Evolutionary conservation across 2,797 vertebrate species (phyloP), one percentile per base, ranked within the genome.

Genomic region (Loris lydekkerianus): DNA sequence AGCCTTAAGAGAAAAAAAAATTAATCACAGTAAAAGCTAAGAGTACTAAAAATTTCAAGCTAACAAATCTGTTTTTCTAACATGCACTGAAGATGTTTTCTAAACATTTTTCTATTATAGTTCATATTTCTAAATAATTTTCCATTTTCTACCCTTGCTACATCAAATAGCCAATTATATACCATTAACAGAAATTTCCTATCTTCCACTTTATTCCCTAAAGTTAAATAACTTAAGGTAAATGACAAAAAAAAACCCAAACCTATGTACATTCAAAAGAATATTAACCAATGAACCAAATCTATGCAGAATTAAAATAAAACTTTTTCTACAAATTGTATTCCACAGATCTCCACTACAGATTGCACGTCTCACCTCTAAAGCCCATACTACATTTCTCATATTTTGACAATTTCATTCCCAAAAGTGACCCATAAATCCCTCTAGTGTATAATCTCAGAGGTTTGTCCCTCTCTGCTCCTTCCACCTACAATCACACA

Each of bases 81-180:
- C 21, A 20, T 53, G n/a, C 29, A 91, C 77, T 63, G 63, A 69
- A 61, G n/a, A 83, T 31, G 8, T 49, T 69, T 76, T 46, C 60
- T 93, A 81, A 87, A 63, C n/a, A 72, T 63, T 53, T 82, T 87
- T 70, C 70, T 72, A 63, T 70, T 69, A 84, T 60, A 70, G n/a
- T 75, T 83, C 77, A 90, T 46, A 60, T 76, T 88, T 95, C 53
- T 63, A 58, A 93, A 25, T 61, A 89, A 83, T 65, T 94, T 78
- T 84, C 58, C 61, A 94, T 89, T 89, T 81, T 73, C 49, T 67
- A 73, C 21, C 49, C 72, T 92, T 89, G 21, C 46, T 91, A 73
- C 27, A 56, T 49, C 63, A 84, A 89, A 76, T 37, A 91, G 40
- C 18, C 29, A 72, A 49, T 13, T 46, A 65, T 77, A 87, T 13